Percentiles rank a stretch among this genome's conserved stretches.
Evolutionary conservation across 2,888 invertebrate genomes (phyloP).

Genomic region (Drosophila lacicola): DNA sequence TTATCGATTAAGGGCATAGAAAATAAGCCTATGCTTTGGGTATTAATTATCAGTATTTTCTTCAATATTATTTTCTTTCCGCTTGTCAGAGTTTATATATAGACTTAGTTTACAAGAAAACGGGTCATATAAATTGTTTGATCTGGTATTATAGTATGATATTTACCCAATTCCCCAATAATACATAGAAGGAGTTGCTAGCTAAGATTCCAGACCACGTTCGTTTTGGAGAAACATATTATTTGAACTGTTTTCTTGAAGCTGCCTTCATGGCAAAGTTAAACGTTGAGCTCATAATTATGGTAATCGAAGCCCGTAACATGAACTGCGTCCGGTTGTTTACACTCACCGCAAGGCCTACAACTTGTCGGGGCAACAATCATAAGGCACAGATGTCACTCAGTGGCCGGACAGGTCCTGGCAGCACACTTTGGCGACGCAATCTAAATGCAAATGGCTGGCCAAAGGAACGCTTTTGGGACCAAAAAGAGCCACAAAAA

Average conservation of each 20-base stretch:
- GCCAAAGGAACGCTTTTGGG: conserved; percentile 48
- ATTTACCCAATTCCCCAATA: too few relatives aligned
- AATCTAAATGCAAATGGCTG: conserved; percentile 78
- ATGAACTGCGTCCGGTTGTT: conserved; percentile 50
- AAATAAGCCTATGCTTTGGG: too few relatives aligned
- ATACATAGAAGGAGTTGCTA: neutral
- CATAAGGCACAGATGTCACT: conserved; percentile 72
- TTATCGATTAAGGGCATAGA: too few relatives aligned
- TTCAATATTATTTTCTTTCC: too few relatives aligned
- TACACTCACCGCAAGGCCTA: conserved; percentile 47
- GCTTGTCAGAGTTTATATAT: too few relatives aligned
- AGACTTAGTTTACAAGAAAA: too few relatives aligned
- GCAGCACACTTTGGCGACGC: conserved; percentile 47
- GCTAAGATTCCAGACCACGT: neutral
- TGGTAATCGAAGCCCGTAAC: conserved; percentile 64
- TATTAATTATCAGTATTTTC: too few relatives aligned
- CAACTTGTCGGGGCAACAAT: conserved; percentile 64
- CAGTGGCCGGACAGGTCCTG: conserved; percentile 23
- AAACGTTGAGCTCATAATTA: conserved; percentile 66
- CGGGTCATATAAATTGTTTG: too few relatives aligned
- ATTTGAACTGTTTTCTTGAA: neutral
- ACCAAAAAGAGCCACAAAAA: conserved; percentile 66
- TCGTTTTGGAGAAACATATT: conserved; percentile 2
- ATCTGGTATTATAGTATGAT: too few relatives aligned
- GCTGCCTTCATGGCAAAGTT: conserved; percentile 26